Percentiles rank a stretch among this genome's conserved stretches.
Conservation (phyloP, 2,113 vertebrate species). For the Ploceus nigricollis region DNA sequence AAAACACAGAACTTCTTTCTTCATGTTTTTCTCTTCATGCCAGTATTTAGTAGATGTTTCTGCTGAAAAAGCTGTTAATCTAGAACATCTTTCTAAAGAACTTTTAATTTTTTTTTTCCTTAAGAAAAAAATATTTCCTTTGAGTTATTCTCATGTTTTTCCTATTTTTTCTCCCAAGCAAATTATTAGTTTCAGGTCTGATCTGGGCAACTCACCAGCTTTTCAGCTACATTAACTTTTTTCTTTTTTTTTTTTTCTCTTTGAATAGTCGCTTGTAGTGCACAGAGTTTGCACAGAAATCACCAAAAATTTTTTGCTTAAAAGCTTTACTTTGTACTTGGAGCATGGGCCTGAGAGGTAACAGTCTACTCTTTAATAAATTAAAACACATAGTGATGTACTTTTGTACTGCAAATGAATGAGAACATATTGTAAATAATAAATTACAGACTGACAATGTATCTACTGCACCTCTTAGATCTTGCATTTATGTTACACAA, state of each 20-base stretch:
- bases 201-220: neutral
- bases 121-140: neutral
- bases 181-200: neutral
- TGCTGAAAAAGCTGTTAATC: neutral
- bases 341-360: neutral
- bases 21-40: neutral
- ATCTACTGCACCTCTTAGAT: neutral
- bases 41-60: neutral
- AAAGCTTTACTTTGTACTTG: constrained; percentile 34
- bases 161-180: neutral
- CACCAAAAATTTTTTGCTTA: neutral
- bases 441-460: constrained; percentile 24
- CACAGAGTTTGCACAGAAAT: neutral
- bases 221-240: neutral
- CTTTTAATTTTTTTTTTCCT: neutral
- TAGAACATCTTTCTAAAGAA: neutral
- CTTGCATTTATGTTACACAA: neutral
- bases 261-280: neutral
- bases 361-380: constrained; percentile 16
- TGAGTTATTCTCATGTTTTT: neutral
- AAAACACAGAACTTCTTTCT: neutral
- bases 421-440: constrained; percentile 45
- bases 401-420: constrained; percentile 14
- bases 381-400: neutral
- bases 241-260: neutral